Conservation (phyloP, 2,113 vertebrate species). For the Bos taurus region DNA sequence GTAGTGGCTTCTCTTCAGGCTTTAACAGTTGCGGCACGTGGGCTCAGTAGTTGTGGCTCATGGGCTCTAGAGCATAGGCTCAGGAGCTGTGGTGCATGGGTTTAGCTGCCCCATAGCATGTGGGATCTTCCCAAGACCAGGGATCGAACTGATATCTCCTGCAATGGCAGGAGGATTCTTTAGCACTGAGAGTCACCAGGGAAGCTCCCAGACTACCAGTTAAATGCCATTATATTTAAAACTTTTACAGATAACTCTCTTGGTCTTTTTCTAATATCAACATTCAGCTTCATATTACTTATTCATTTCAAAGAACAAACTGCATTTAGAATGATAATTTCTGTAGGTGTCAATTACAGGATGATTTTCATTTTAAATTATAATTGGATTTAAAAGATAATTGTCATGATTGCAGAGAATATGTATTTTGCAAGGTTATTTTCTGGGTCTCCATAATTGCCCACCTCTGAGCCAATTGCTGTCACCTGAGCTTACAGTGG, state of each 20-base stretch:
- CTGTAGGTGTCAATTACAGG: neutral
- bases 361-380: neutral
- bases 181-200: neutral
- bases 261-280: neutral
- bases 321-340: neutral
- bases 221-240: neutral
- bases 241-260: neutral
- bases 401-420: neutral
- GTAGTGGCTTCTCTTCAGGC: neutral
- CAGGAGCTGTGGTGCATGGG: neutral
- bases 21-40: neutral
- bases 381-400: neutral
- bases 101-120: neutral
- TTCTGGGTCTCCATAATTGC: neutral
- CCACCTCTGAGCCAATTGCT: accelerated
- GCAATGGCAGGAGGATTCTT: neutral
- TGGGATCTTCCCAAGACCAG: neutral
- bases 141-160: neutral
- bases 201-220: neutral
- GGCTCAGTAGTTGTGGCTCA: neutral
- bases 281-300: neutral
- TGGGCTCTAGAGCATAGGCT: neutral
- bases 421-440: neutral
- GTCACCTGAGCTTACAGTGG: neutral
- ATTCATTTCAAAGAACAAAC: neutral